Evolutionary conservation across 2,797 vertebrate species (phyloP).

Genomic region (Limosa lapponica): DNA sequence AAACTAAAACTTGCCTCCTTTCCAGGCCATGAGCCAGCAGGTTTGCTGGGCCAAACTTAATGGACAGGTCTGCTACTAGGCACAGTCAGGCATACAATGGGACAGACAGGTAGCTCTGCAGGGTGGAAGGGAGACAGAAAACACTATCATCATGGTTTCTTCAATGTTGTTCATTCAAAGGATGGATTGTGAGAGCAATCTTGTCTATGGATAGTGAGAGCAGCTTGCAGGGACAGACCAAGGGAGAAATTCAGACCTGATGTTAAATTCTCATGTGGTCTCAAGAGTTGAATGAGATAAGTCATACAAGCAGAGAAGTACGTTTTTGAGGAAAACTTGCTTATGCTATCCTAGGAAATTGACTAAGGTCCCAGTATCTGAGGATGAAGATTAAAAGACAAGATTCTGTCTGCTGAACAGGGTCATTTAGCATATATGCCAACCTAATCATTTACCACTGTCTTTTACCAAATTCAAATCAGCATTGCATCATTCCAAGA

Average conservation of each 20-base stretch:
- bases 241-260: neutral
- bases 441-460: neutral
- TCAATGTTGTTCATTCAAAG: neutral
- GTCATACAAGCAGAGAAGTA: neutral
- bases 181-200: neutral
- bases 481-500: neutral
- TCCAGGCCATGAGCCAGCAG: neutral
- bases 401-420: neutral
- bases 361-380: neutral
- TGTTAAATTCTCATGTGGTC: neutral
- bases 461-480: neutral
- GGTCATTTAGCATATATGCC: neutral
- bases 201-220: neutral
- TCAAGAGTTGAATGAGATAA: neutral
- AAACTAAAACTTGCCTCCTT: neutral
- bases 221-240: neutral
- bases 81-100: neutral
- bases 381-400: neutral
- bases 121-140: neutral
- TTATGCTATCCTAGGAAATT: neutral
- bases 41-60: neutral
- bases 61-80: neutral
- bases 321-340: neutral
- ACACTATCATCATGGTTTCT: neutral
- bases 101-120: neutral